Evolutionary conservation across 2,797 vertebrate species (phyloP), one percentile per base, ranked within the genome.

Genomic region (Clarias fuscus): DNA sequence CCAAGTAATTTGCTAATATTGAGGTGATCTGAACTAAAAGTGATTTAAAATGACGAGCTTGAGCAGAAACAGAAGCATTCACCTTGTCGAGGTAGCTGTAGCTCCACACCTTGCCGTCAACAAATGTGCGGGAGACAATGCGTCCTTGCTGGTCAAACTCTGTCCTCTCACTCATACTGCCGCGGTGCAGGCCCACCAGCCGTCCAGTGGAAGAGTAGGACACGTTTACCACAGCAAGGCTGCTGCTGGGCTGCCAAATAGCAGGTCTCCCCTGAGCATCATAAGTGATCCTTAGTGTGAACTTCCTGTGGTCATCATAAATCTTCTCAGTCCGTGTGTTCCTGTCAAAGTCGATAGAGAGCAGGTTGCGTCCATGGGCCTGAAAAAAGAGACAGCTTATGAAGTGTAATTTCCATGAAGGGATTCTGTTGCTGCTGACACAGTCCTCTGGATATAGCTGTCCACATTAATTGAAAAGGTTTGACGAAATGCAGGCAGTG

Each of bases 311-410:
- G 86, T 99, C 98, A 0, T 99, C 98, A 2, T 99, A 99, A 91
- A 99, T 98, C 95, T 99, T 99, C 91, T 99, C 98, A 0, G 98
- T 99, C 78, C 98, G 97, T 0, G 98, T 99, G 93, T 99, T 99
- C 62, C 98, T 95, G 94, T 99, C 98, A 7, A 99, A 99, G 92
- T 99, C 98, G 0, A 99, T 99, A 86, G 98, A 99, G 72, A 99
- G 94, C 62, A 99, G 93, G 88, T 99, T 99, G 90, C 98, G 96
- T 1, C 98, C 98, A 0, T 99, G 98, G 85, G 99, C 98, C 98
- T 99, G 76, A 4, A 53, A 85, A 76, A 62, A 53, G 15, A 86
- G 24, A 73, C 11, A 76, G 43, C 22, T 27, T 72, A 2, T 30
- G 27, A 64, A 70, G 24, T 62, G 24, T 30, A 68, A 56, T 67